These are phyloP conservation scores for Lytechinus variegatus DNA, from an alignment of 35 echinoderm and acorn worm species.

Conservation along the genomic window DNA sequence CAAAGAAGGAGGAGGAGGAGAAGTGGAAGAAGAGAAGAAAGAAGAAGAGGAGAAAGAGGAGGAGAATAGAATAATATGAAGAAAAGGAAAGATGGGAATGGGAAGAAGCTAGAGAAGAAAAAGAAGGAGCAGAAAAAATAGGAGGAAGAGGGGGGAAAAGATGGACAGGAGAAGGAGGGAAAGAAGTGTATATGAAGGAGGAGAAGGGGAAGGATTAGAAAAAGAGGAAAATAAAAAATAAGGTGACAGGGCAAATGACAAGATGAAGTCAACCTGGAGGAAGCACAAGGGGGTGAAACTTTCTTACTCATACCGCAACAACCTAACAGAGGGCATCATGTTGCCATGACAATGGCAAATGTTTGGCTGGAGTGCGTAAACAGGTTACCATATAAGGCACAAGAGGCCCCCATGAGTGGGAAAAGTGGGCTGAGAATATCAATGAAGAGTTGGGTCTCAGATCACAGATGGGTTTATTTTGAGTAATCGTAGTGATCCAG, in stretches of 20 bases:
- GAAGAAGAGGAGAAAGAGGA: no score
- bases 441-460: not conserved
- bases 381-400: constrained; percentile 39
- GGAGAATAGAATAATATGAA: no score
- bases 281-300: constrained; percentile 32
- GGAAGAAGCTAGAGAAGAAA: no score
- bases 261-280: not conserved
- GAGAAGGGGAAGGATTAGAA: not conserved
- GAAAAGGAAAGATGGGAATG: no score
- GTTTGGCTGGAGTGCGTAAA: not conserved
- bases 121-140: not conserved
- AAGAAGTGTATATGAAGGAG: no score
- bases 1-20: no score
- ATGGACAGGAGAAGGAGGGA: no score
- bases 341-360: constrained; percentile 44
- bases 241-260: not conserved
- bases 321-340: constrained; percentile 48
- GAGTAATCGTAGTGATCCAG: not conserved
- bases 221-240: not conserved
- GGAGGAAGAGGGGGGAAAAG: not conserved
- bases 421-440: constrained; percentile 3
- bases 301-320: constrained; percentile 54
- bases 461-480: not conserved
- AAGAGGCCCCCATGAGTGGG: constrained; percentile 1
- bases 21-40: no score